Percentiles rank a stretch among this genome's conserved stretches.
Conservation (phyloP, 1,140 invertebrate genomes). For the Penaeus indicus region DNA sequence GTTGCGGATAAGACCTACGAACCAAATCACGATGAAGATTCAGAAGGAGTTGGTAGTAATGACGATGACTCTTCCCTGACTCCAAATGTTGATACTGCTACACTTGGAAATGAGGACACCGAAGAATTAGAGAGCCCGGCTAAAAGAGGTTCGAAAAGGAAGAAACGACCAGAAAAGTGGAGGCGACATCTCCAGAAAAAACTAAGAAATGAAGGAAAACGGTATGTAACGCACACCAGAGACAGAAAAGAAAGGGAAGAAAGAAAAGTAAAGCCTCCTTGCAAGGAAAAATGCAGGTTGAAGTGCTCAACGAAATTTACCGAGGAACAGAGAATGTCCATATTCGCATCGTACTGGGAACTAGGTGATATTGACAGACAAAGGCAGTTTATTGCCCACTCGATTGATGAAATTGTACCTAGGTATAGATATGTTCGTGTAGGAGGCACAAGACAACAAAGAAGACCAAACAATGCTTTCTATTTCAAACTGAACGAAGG, state of each 20-base stretch:
- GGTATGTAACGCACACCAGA: slow-evolving; percentile 29
- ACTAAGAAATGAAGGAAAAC: slow-evolving; percentile 24
- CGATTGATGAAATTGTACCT: slow-evolving; percentile 16
- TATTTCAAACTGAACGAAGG: slow-evolving; percentile 64
- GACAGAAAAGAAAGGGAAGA: slow-evolving; percentile 21
- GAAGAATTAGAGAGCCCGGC: slow-evolving; percentile 10
- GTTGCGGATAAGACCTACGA: too few relatives aligned
- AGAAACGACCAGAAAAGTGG: slow-evolving; percentile 14
- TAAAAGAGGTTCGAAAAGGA: slow-evolving; percentile 11
- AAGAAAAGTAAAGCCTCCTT: slow-evolving; percentile 31
- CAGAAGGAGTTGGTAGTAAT: too few relatives aligned
- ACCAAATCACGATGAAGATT: too few relatives aligned
- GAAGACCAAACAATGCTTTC: slow-evolving; percentile 67
- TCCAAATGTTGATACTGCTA: too few relatives aligned
- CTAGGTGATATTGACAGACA: too few relatives aligned
- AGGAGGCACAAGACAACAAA: slow-evolving; percentile 32
- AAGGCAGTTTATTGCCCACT: slow-evolving; percentile 25
- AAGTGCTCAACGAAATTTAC: slow-evolving; percentile 23
- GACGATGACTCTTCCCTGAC: too few relatives aligned
- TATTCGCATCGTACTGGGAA: too few relatives aligned
- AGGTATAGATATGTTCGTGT: slow-evolving; percentile 37
- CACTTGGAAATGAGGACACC: slow-evolving; percentile 5
- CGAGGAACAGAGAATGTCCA: slow-evolving; percentile 26
- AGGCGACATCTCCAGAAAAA: slow-evolving; percentile 2
- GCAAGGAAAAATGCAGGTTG: slow-evolving; percentile 16